Conservation (phyloP, 2,888 invertebrate species). For the Biston betularia region DNA sequence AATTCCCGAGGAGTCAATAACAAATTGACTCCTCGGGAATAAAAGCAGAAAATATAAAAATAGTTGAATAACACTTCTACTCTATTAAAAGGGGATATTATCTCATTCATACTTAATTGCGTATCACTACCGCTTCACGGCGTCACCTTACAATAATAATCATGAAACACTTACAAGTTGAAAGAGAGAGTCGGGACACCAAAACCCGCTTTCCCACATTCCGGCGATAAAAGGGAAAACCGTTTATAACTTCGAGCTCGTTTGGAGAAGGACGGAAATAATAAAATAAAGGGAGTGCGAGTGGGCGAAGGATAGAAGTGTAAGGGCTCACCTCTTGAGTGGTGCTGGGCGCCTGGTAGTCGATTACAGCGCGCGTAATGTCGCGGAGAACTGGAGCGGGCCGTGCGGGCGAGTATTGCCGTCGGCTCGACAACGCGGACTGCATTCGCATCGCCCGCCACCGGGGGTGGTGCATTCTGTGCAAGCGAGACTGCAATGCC, state of each 20-base stretch:
- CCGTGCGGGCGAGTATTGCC: conserved; percentile 72
- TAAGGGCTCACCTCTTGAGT: conserved; percentile 78
- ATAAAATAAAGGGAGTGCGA: conserved; percentile 59
- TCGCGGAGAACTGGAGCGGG: conserved; percentile 58
- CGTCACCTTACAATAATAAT: conserved; percentile 60
- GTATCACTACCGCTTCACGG: conserved; percentile 43
- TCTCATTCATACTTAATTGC: conserved; percentile 4
- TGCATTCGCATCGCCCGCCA: conserved; percentile 72
- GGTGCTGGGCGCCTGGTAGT: conserved; percentile 78
- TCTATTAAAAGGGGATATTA: background rate
- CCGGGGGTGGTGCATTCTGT: conserved; percentile 82
- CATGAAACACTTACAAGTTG: conserved; percentile 74
- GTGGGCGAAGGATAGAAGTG: conserved; percentile 64
- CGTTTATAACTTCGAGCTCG: conserved; percentile 61
- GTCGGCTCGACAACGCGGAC: conserved; percentile 74
- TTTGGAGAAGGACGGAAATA: conserved; percentile 63
- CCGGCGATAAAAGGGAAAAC: conserved; percentile 84
- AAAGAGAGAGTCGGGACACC: conserved; percentile 83
- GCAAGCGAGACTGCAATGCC: conserved; percentile 84
- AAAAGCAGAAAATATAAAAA: too few relatives aligned
- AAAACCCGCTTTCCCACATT: conserved; percentile 84
- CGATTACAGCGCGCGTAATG: conserved; percentile 83
- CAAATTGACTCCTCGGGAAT: too few relatives aligned
- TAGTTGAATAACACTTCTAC: too few relatives aligned
- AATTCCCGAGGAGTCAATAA: too few relatives aligned